Evolutionary conservation across 37 sponge, comb jelly and placozoan genomes (phyloP).

Genomic region (Aplysina aerophoba): DNA sequence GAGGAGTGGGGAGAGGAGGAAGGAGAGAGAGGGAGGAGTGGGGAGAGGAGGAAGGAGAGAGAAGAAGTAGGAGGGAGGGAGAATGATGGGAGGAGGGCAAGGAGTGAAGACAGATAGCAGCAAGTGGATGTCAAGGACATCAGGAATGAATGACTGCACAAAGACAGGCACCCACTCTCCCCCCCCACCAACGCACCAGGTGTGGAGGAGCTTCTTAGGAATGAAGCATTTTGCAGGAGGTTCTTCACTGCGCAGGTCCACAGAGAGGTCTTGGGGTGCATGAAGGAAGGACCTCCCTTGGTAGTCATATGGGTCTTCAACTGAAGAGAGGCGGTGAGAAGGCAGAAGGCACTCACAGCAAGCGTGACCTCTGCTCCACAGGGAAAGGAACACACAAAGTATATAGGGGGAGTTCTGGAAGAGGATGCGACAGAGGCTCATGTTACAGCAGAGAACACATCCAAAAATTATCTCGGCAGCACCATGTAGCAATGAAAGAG

Average conservation of each 20-base stretch:
- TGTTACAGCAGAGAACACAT: neutral
- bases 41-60: neutral
- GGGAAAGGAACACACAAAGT: neutral
- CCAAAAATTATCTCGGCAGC: too few relatives aligned
- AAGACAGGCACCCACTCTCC: too few relatives aligned
- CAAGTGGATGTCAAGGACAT: too few relatives aligned
- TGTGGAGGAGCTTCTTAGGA: constrained; percentile 93
- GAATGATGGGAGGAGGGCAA: too few relatives aligned
- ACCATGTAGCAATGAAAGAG: too few relatives aligned
- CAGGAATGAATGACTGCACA: too few relatives aligned
- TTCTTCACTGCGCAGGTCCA: constrained; percentile 82
- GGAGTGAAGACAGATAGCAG: neutral
- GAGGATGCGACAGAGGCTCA: neutral
- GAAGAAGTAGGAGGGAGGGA: neutral
- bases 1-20: constrained; percentile 19
- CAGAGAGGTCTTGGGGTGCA: constrained; percentile 88
- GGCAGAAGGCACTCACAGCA: neutral
- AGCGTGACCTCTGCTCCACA: neutral
- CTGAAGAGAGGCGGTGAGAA: too few relatives aligned
- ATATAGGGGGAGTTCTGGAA: neutral
- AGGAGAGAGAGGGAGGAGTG: neutral
- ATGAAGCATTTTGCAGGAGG: constrained; percentile 94
- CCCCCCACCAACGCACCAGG: constrained; percentile 90
- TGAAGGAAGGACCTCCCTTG: constrained; percentile 95
- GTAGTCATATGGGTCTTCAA: constrained; percentile 94